A percentile compares a stretch with the other conserved stretches of the same genome.
Evolutionary conservation across 2,888 invertebrate species (phyloP).

Genomic region (Agrochola litura): DNA sequence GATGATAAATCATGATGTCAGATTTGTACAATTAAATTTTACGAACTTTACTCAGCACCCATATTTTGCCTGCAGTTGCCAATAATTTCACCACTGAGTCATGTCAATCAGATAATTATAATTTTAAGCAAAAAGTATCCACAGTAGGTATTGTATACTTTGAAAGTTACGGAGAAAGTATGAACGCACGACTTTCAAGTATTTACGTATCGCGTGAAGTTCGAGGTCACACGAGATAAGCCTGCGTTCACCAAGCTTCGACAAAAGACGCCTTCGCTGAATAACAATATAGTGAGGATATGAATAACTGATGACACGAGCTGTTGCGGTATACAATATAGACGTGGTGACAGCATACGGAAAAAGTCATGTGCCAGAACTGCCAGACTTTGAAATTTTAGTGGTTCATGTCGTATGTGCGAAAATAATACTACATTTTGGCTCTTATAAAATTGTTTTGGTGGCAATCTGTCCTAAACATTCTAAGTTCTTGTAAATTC

Average conservation of each 20-base stretch:
- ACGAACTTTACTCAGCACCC: background rate
- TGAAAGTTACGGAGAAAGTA: conserved; percentile 52
- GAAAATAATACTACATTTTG: conserved; percentile 1
- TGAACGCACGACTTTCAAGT: conserved; percentile 49
- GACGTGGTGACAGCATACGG: conserved; percentile 3
- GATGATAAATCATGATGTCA: background rate
- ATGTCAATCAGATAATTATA: conserved; percentile 39
- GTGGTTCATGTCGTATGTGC: background rate
- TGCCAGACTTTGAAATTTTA: conserved; percentile 4
- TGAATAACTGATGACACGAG: conserved; percentile 48
- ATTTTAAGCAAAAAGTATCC: conserved; percentile 13
- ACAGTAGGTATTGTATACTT: conserved; percentile 24
- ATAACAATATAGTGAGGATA: conserved; percentile 42
- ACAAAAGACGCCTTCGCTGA: conserved; percentile 25
- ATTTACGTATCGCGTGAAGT: conserved; percentile 53
- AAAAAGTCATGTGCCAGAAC: background rate
- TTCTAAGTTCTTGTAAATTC: background rate
- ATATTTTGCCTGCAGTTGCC: background rate
- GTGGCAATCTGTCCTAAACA: background rate
- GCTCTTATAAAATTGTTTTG: background rate
- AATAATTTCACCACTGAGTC: conserved; percentile 1
- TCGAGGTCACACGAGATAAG: conserved; percentile 51
- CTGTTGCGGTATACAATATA: background rate
- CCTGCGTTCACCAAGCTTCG: conserved; percentile 32
- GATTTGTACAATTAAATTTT: background rate